These are phyloP conservation scores for Parambassis ranga DNA, from an alignment of 2,797 vertebrate genomes.

Conservation along the genomic window DNA sequence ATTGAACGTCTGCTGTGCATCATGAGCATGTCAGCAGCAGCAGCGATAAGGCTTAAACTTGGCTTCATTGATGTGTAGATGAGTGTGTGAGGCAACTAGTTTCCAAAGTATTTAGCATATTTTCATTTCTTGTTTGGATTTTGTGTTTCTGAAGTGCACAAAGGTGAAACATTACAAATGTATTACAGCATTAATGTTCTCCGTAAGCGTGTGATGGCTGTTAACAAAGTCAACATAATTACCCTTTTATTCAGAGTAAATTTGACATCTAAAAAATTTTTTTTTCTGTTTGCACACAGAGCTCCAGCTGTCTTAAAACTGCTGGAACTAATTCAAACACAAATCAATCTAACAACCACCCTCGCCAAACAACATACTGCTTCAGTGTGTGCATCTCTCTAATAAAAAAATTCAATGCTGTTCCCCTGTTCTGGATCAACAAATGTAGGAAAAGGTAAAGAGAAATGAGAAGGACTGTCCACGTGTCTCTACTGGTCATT, in stretches of 20 bases:
- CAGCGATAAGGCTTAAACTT: constrained; percentile 49
- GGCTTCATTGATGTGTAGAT: not conserved
- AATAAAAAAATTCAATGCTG: not conserved
- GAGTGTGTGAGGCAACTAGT: not conserved
- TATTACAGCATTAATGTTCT: not conserved
- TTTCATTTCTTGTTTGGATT: not conserved
- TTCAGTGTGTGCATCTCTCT: constrained; percentile 1
- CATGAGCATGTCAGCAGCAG: constrained; percentile 59
- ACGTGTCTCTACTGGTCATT: constrained; percentile 48
- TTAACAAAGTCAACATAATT: constrained; percentile 37
- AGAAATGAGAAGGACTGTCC: constrained; percentile 14
- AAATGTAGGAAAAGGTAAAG: not conserved
- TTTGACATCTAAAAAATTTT: constrained; percentile 48
- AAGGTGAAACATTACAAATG: constrained; percentile 1
- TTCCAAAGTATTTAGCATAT: not conserved
- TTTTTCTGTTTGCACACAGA: constrained; percentile 29
- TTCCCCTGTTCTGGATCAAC: not conserved
- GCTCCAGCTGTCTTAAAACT: constrained; percentile 42
- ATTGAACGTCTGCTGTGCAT: constrained; percentile 46
- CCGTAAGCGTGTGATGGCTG: not conserved
- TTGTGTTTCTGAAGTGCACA: not conserved
- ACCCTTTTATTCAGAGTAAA: constrained; percentile 23
- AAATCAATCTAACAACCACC: constrained; percentile 32
- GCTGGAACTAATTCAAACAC: constrained; percentile 18
- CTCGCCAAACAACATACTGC: not conserved